phyloP scores from a whole-genome alignment of 2,888 invertebrate species.

The Pegoplata infirma region DNA sequence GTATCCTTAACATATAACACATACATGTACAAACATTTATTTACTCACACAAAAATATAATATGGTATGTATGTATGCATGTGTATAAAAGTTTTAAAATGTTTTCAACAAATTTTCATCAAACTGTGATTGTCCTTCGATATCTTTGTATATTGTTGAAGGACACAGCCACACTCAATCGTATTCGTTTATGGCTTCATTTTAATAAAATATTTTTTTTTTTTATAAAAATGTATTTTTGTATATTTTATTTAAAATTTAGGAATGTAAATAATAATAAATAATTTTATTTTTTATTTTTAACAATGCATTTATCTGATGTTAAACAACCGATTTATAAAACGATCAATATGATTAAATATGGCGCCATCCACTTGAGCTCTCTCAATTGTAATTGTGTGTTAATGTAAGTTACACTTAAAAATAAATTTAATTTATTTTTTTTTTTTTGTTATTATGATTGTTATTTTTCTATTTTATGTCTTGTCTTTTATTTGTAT shows the following conservation, averaged over 20 bases:
- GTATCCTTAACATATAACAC: constrained; percentile 5
- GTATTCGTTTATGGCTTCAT: constrained; percentile 5
- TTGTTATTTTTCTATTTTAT: too few relatives aligned
- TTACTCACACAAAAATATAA: not conserved
- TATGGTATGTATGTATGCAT: too few relatives aligned
- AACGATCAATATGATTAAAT: constrained; percentile 28
- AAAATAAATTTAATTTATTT: too few relatives aligned
- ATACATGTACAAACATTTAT: not conserved
- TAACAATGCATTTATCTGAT: not conserved
- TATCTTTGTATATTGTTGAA: constrained; percentile 1
- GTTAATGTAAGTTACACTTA: constrained; percentile 14
- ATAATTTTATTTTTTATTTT: too few relatives aligned
- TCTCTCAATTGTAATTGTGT: constrained; percentile 24
- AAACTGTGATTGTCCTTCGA: constrained; percentile 34
- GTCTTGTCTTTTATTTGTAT: constrained; percentile 10
- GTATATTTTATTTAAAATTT: not conserved
- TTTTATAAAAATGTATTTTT: not conserved
- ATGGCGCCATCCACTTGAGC: constrained; percentile 31
- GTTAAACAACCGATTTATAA: constrained; percentile 18
- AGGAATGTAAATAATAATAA: not conserved
- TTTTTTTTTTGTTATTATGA: not conserved
- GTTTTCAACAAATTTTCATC: constrained; percentile 4
- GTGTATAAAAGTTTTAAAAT: not conserved
- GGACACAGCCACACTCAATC: not conserved
- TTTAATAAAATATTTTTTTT: too few relatives aligned